phyloP scores from a whole-genome alignment of 2,113 vertebrate genomes.

The Lasiurus cinereus region DNA sequence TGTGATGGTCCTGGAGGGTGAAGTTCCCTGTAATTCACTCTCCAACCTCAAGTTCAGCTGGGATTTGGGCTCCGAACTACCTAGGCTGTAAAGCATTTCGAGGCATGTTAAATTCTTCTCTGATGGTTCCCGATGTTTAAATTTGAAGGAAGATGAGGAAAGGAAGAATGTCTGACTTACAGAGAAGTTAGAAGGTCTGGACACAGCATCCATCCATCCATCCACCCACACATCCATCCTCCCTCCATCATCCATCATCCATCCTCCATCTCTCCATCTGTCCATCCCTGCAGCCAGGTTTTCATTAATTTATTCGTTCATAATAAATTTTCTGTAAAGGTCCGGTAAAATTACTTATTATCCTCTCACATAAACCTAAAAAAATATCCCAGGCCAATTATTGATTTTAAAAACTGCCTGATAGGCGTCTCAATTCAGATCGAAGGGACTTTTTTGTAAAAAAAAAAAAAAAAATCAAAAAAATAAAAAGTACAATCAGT shows the following conservation, averaged over 20 bases:
- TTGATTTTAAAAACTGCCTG: neutral
- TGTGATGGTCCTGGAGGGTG: neutral
- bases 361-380: neutral
- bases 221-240: neutral
- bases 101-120: neutral
- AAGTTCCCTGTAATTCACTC: neutral
- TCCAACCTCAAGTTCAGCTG: neutral
- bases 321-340: neutral
- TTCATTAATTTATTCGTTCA: neutral
- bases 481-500: neutral
- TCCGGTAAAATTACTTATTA: neutral
- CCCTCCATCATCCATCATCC: neutral
- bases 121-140: neutral
- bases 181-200: neutral
- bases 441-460: neutral
- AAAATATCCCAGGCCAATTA: neutral
- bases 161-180: neutral
- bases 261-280: neutral
- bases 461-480: too few species aligned
- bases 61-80: neutral
- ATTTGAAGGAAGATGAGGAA: neutral
- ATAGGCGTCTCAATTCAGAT: neutral
- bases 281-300: neutral
- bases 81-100: neutral
- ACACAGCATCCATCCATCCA: neutral